Conservation (phyloP, 2,888 invertebrate species). For the Cheilosia soror region DNA sequence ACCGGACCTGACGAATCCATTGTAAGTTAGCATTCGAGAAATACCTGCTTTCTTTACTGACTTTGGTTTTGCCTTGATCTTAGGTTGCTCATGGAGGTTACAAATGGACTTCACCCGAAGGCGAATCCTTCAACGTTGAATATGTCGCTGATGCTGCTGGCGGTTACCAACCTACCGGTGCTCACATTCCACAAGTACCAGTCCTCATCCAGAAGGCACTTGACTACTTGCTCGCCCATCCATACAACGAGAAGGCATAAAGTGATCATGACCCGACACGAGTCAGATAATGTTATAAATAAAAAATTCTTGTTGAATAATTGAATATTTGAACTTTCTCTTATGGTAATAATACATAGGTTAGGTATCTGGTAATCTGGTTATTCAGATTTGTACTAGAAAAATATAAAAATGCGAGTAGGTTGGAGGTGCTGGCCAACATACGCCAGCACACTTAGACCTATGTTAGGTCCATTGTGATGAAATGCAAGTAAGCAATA, state of each 20-base stretch:
- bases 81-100: constrained; percentile 86
- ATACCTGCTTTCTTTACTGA: not conserved
- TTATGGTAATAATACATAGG: no score
- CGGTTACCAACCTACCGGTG: constrained; percentile 87
- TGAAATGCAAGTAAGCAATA: no score
- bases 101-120: constrained; percentile 88
- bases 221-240: constrained; percentile 87
- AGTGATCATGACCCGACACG: not conserved
- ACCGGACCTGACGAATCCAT: constrained; percentile 67
- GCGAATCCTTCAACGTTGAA: constrained; percentile 85
- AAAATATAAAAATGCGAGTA: no score
- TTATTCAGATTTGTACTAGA: no score
- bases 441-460: no score
- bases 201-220: constrained; percentile 87
- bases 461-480: no score
- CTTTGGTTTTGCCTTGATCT: not conserved
- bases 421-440: no score
- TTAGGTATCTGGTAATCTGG: no score
- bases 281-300: not conserved
- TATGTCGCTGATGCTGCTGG: constrained; percentile 88
- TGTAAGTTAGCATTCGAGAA: constrained; percentile 38
- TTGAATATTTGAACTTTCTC: not conserved
- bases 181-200: constrained; percentile 86
- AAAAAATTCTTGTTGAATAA: constrained; percentile 3
- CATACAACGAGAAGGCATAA: constrained; percentile 77